Base-by-base conservation (phyloP, 2,888 invertebrate species). In the Cylloceria caligata region DNA sequence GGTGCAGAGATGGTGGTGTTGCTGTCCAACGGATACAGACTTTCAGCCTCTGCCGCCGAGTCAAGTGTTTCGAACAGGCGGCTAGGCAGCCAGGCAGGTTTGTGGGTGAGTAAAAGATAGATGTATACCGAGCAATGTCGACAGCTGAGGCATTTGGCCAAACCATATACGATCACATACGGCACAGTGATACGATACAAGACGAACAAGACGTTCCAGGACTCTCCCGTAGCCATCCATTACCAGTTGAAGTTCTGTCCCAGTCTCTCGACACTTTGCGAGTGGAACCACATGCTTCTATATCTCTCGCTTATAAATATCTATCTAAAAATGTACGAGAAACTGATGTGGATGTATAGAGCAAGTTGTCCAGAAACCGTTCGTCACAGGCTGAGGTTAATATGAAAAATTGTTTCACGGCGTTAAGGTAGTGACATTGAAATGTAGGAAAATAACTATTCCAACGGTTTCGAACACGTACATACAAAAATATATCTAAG, bases 201-300 rank as follows among this genome's bases (percentile, higher is more conserved):
- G 69, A 69, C 27, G 74, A 39, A 55, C 39, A n/a, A 55, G 42
- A 52, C 42, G 39, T 13, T 36, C 6, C 39, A 65, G 69, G 45
- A 47, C 60, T 34, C 47, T 34, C 34, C 55, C 55, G 39, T 19
- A 36, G 57, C 73, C 80, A 78, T 75, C 77, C 69, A 73, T 80
- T 69, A 64, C 52, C 74, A 71, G 52, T 73, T 68, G 47, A 62
- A 73, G 60, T 52, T 81, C 62, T 68, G 65, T 39, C 47, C 76
- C 47, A 52, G 36, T 81, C 67, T 67, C 57, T 68, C 73, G 60
- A 60, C 74, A 71, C 71, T 74, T 65, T 47, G 34, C 36, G 74
- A 81, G 74, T 78, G 64, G 71, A 81, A 81, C 81, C 78, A 81
- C 81, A 81, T 81, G 81, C 64, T 81, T 34, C 34, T 27, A 45